phyloP scores from a whole-genome alignment of 1,140 invertebrate species.

The Hesperophylax magnus region DNA sequence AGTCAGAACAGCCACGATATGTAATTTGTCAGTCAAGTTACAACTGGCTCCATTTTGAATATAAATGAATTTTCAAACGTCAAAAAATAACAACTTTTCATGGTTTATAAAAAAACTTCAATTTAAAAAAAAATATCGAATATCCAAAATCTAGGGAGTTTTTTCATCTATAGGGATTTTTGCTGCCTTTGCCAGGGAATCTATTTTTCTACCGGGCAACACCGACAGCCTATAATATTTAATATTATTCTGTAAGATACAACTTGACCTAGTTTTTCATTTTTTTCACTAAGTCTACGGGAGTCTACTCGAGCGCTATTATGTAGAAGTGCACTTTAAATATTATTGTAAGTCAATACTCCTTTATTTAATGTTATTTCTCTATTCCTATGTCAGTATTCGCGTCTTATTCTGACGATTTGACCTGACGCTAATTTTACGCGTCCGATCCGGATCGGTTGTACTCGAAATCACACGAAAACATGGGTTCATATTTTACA shows the following conservation, averaged over 20 bases:
- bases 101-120: no score
- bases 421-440: neutral
- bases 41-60: no score
- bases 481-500: slow-evolving; percentile 23
- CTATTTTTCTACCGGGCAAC: no score
- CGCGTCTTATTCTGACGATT: neutral
- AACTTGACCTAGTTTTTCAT: slow-evolving; percentile 46
- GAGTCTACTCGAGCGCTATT: slow-evolving; percentile 39
- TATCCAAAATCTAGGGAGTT: no score
- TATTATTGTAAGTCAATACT: slow-evolving; percentile 38
- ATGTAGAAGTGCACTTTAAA: slow-evolving; percentile 37
- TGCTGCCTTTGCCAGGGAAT: no score
- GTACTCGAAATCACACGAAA: slow-evolving; percentile 15
- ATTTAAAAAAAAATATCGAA: no score
- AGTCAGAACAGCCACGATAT: no score
- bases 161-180: no score
- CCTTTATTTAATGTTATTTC: slow-evolving; percentile 14
- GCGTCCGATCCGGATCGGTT: neutral
- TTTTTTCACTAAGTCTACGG: slow-evolving; percentile 43
- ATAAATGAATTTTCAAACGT: no score
- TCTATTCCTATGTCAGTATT: neutral
- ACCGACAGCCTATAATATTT: no score
- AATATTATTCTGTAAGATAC: neutral
- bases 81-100: no score
- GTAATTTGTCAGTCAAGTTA: no score